A percentile compares a stretch with the other conserved stretches of the same genome.
phyloP scores from a whole-genome alignment of 2,797 vertebrate species.

The Masticophis lateralis region DNA sequence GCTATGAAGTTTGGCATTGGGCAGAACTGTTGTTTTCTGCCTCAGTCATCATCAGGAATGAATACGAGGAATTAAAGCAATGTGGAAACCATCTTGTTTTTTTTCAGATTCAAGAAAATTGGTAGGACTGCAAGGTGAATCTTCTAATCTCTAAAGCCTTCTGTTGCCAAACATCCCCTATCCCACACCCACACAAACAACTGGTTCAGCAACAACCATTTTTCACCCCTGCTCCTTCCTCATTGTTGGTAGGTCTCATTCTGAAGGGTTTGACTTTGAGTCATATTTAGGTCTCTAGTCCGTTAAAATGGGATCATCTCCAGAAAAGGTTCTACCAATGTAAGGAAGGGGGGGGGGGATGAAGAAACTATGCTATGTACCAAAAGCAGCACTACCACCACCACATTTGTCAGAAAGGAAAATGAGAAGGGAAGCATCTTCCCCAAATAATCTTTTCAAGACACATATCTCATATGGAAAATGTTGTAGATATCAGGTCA shows the following conservation, averaged over 20 bases:
- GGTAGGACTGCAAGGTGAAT: not conserved
- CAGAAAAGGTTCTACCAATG: not conserved
- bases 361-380: not conserved
- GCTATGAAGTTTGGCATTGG: not conserved
- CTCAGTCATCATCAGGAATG: constrained; percentile 45
- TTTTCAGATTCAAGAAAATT: constrained; percentile 33
- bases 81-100: constrained; percentile 17
- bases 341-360: not conserved
- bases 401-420: not conserved
- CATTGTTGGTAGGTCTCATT: not conserved
- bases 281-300: not conserved
- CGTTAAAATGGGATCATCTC: not conserved
- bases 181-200: not conserved
- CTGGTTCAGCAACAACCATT: not conserved
- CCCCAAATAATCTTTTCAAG: not conserved
- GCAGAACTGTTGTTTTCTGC: not conserved
- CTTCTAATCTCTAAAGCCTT: not conserved
- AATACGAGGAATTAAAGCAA: constrained; percentile 5
- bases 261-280: not conserved
- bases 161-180: not conserved
- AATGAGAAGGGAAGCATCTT: not conserved
- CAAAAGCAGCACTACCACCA: not conserved
- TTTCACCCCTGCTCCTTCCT: not conserved
- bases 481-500: not conserved
- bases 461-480: not conserved